These are phyloP conservation scores for Limosa lapponica DNA, from an alignment of 2,797 vertebrate genomes.

Conservation along the genomic window DNA sequence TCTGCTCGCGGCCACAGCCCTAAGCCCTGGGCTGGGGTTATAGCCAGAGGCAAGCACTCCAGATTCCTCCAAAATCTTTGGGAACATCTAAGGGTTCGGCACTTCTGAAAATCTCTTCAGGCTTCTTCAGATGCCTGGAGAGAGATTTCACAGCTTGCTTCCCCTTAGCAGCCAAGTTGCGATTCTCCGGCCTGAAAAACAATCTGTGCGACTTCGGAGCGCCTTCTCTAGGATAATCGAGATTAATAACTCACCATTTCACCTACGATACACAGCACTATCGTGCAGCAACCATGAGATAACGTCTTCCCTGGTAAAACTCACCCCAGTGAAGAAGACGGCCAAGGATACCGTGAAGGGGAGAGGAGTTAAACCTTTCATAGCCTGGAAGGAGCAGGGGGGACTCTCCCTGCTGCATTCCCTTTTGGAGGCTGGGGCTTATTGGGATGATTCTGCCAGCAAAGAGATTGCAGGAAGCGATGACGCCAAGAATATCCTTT, in stretches of 20 bases:
- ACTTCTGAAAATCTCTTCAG: slow-evolving; percentile 48
- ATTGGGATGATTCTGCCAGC: background rate
- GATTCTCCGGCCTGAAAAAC: background rate
- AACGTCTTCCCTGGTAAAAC: background rate
- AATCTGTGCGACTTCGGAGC: background rate
- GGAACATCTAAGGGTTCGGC: slow-evolving; percentile 60
- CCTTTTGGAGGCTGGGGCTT: background rate
- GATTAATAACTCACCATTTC: background rate
- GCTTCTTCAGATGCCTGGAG: slow-evolving; percentile 54
- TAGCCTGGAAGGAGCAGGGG: background rate
- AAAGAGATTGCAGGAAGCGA: background rate
- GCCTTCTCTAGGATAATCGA: background rate
- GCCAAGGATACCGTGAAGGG: background rate
- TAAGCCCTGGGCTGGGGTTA: slow-evolving; percentile 40
- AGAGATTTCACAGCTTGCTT: slow-evolving; percentile 47
- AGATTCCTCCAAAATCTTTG: slow-evolving; percentile 59
- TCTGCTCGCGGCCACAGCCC: slow-evolving; percentile 26
- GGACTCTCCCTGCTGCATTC: background rate
- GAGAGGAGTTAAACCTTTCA: background rate
- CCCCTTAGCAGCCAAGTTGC: background rate
- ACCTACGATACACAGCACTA: background rate
- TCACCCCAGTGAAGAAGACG: background rate
- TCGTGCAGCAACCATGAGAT: fast-evolving
- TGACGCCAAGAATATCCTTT: background rate
- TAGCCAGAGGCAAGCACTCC: slow-evolving; percentile 34